Base-by-base conservation (phyloP, 1,140 invertebrate species). In the Antheraea mylitta region DNA sequence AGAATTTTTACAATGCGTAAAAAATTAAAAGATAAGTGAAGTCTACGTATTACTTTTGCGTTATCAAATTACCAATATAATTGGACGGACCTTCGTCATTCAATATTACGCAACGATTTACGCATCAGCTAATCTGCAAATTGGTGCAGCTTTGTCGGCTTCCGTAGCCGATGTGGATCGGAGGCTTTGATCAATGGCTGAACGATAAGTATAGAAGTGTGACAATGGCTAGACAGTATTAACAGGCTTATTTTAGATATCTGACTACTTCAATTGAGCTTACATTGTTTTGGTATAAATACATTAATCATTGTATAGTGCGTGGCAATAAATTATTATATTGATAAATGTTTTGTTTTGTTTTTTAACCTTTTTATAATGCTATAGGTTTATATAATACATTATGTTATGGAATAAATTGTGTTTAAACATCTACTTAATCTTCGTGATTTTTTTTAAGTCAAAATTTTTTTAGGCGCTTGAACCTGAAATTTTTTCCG, bases 51-150 rank as follows among this genome's bases (percentile, higher is more conserved):
- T 62, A 65, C 80, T 74, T 80, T 71, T 65, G 74, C 69, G 22
- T 76, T 78, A 77, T 90, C 79, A 77, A 75, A 80, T 87, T 87
- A 84, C 80, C 53, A 48, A 70, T 76, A 77, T 88, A 86, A 88
- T 85, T 82, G 83, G 75, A 75, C 75, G 76, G 71, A 75, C 79
- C 77, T 84, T 82, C 67, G 64, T 70, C 75, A 76, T 53, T 53
- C 72, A 81, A 71, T 75, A 81, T 83, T 89, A 90, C 89, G 81
- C 82, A 83, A 87, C 85, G 85, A 78, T 90, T 91, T 88, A 91
- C 85, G 89, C 89, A 89, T 86, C 86, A 84, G 71, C 78, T 91
- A 86, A 87, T 91, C 83, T 83, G 80, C 82, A 88, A 89, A 91
- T 89, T 91, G 85, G 81, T 83, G 75, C 76, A 75, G 85, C 86